These are phyloP conservation scores for Anguilla obscura DNA, from an alignment of 2,797 vertebrate genomes.

Conservation along the genomic window DNA sequence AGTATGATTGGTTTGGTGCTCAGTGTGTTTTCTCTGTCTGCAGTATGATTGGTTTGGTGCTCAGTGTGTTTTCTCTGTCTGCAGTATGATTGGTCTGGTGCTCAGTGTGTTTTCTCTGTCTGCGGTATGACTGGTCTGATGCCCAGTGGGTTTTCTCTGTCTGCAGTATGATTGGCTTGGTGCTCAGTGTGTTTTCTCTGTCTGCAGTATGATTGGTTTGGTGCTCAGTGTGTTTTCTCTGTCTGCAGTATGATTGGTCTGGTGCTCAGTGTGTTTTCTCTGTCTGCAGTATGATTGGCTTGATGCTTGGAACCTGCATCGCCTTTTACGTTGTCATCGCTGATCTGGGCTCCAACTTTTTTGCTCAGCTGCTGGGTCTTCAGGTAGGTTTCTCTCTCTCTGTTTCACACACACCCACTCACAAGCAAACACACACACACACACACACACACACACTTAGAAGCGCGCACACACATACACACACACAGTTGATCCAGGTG, in stretches of 20 bases:
- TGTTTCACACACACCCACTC: neutral
- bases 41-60: too few species aligned
- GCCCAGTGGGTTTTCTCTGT: conserved; percentile 12
- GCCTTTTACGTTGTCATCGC: conserved; percentile 98
- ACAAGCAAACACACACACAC: too few species aligned
- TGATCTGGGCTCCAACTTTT: conserved; percentile 93
- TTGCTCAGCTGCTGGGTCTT: conserved; percentile 86
- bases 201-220: too few species aligned
- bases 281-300: conserved; percentile 87
- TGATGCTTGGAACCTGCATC: conserved; percentile 98
- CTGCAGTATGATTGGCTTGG: conserved; percentile 86
- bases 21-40: too few species aligned
- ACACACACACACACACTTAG: too few species aligned
- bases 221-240: too few species aligned
- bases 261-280: conserved; percentile 6
- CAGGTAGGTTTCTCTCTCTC: conserved; percentile 70
- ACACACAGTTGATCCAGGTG: too few species aligned
- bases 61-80: conserved; percentile 32
- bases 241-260: too few species aligned
- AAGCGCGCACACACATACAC: too few species aligned
- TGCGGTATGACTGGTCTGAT: too few species aligned
- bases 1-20: conserved; percentile 98
- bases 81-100: conserved; percentile 97
- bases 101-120: conserved; percentile 47
- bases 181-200: too few species aligned